A percentile compares a stretch with the other conserved stretches of the same genome.
Evolutionary conservation across 1,140 invertebrate genomes (phyloP).

Genomic region (Centruroides sculpturatus): DNA sequence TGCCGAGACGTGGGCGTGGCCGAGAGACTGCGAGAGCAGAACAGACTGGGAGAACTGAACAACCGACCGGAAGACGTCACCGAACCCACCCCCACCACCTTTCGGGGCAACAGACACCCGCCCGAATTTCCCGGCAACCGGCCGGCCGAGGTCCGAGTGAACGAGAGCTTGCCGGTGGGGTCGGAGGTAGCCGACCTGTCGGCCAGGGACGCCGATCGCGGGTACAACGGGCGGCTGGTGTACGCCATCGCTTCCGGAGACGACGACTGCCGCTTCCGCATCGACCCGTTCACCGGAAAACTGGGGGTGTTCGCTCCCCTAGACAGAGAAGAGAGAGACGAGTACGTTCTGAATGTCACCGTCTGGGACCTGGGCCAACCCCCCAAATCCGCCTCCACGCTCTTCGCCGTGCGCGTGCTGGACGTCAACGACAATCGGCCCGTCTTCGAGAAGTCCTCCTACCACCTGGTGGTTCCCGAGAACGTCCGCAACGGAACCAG

Average conservation of each 20-base stretch:
- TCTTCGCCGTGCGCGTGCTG: constrained; percentile 42
- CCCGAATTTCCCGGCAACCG: constrained; percentile 54
- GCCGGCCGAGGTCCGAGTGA: constrained; percentile 47
- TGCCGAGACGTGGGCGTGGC: constrained; percentile 74
- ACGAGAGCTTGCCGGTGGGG: constrained; percentile 69
- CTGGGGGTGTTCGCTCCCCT: constrained; percentile 74
- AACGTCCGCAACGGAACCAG: constrained; percentile 42
- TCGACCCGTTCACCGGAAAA: constrained; percentile 67
- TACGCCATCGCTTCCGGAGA: constrained; percentile 77
- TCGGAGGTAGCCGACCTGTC: constrained; percentile 49
- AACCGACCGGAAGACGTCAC: constrained; percentile 52
- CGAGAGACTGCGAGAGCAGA: constrained; percentile 57
- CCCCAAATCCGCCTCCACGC: constrained; percentile 56
- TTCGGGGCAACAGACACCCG: constrained; percentile 65
- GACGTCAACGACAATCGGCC: constrained; percentile 36
- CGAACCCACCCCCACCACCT: constrained; percentile 38
- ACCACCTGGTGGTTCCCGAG: constrained; percentile 44
- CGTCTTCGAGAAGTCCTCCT: constrained; percentile 31
- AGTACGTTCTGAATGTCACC: constrained; percentile 73
- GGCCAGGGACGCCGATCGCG: constrained; percentile 67
- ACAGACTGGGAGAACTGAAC: constrained; percentile 46
- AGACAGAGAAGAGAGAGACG: constrained; percentile 67
- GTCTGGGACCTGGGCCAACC: constrained; percentile 76
- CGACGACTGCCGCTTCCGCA: constrained; percentile 57
- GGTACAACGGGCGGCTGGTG: constrained; percentile 78